Evolutionary conservation across 2,797 vertebrate species (phyloP), one percentile per base, ranked within the genome.

Genomic region (Protosalanx chinensis): DNA sequence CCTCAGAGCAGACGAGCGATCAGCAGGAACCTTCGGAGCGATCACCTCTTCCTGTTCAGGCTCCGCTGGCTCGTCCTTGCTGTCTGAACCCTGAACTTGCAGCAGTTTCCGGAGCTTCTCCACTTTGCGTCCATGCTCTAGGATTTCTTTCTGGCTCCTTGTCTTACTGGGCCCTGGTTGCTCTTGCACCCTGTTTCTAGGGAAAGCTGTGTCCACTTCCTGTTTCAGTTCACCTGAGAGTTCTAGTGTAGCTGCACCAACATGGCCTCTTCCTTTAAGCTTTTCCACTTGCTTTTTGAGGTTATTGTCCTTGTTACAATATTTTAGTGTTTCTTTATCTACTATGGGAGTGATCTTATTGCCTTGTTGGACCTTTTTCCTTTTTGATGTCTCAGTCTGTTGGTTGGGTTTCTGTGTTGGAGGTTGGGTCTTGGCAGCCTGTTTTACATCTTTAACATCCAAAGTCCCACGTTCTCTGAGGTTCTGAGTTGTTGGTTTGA

Each of bases 1-100:
- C n/a, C 95, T 90, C 64, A 96, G 83, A 0, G 82, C 84, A 13
- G 78, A 82, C 0, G 94, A 91, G 72, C 87, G 87, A 67, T 91
- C 88, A 6, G 16, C 10, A 0, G 59, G 27, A 59, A 8, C 5
- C 53, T 66, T 3, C 2, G 10, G 41, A 8, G 41, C 35, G 6
- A 20, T 27, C 13, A 41, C 75, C 64, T 84, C 76, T 1, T 81
- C 67, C 16, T 72, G 70, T 0, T 59, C 6, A 5, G 67, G 64
- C 70, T 81, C 76, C 0, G 12, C 29, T 0, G 67, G 63, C 72
- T 23, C 68, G 66, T 76, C 49, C 3, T 10, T 2, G 0, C 4
- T 41, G 2, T 70, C 63, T 0, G 61, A 37, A 15, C 62, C 68
- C 30, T 75, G 72, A 7, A 15, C 53, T 5, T 72, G 70, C 29